Evolutionary conservation across 2,888 invertebrate species (phyloP).

Genomic region (Endomychus coccineus): DNA sequence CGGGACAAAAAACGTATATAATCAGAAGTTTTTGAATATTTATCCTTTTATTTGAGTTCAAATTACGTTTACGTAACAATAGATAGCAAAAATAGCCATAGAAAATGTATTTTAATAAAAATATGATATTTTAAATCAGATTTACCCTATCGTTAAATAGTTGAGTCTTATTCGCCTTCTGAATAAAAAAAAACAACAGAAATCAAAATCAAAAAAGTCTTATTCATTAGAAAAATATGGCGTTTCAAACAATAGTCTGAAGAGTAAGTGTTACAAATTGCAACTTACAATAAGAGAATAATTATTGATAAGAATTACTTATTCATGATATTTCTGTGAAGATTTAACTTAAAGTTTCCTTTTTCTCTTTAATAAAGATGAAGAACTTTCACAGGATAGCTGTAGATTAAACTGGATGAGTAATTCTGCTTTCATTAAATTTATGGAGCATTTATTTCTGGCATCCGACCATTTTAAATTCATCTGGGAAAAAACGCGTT

Average conservation of each 20-base stretch:
- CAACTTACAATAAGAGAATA: constrained; percentile 5
- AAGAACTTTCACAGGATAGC: constrained; percentile 8
- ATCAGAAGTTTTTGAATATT: no score
- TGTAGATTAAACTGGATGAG: constrained; percentile 11
- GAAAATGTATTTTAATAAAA: no score
- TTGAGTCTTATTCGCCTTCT: no score
- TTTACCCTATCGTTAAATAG: no score
- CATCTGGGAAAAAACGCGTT: constrained; percentile 17
- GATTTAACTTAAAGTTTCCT: constrained; percentile 9
- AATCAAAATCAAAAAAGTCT: constrained; percentile 1
- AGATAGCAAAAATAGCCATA: no score
- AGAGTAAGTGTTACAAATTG: constrained; percentile 1
- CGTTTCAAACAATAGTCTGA: constrained; percentile 3
- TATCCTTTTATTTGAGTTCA: no score
- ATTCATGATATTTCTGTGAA: constrained; percentile 3
- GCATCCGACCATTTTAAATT: constrained; percentile 19
- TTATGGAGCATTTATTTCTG: constrained; percentile 15
- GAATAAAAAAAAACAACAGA: not conserved
- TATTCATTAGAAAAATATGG: constrained; percentile 4
- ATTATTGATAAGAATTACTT: constrained; percentile 4
- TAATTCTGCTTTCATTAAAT: constrained; percentile 13
- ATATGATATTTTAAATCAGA: no score
- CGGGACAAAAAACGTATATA: no score
- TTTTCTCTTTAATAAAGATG: constrained; percentile 9
- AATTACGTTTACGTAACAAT: no score